phyloP scores from a whole-genome alignment of 2,888 invertebrate genomes.

The Agelastica alni region DNA sequence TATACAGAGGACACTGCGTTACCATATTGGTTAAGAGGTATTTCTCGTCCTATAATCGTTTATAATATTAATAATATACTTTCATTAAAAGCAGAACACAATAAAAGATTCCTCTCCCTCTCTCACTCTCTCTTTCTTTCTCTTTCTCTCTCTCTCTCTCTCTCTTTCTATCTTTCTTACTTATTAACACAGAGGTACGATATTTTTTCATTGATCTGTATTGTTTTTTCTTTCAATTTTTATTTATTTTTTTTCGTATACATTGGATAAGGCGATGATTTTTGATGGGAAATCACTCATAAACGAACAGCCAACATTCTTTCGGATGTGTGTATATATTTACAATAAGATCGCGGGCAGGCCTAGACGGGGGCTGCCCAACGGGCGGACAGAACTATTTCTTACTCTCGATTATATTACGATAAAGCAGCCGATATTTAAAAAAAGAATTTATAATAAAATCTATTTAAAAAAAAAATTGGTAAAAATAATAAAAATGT shows the following conservation, averaged over 20 bases:
- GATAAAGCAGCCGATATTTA: too few relatives aligned
- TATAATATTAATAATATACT: conserved; percentile 55
- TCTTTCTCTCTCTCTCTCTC: neutral
- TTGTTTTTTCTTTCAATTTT: conserved; percentile 46
- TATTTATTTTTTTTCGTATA: conserved; percentile 62
- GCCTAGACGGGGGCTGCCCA: conserved; percentile 22
- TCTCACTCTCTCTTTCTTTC: neutral
- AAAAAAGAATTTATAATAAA: too few relatives aligned
- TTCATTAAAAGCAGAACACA: conserved; percentile 60
- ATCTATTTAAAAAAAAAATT: too few relatives aligned
- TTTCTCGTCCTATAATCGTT: conserved; percentile 56
- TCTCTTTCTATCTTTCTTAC: conserved; percentile 44
- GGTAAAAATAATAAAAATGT: too few relatives aligned
- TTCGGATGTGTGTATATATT: conserved; percentile 56
- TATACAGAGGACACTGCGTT: conserved; percentile 60
- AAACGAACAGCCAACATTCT: conserved; percentile 59
- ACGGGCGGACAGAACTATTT: conserved; percentile 10
- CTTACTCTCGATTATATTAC: too few relatives aligned
- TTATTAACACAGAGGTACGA: conserved; percentile 58
- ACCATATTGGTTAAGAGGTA: conserved; percentile 58
- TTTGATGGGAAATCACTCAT: conserved; percentile 59
- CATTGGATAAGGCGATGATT: conserved; percentile 71
- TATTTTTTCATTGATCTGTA: conserved; percentile 53
- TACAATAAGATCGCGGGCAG: conserved; percentile 42
- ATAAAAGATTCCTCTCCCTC: conserved; percentile 53